Evolutionary conservation across 2,797 vertebrate species (phyloP).

Genomic region (Babyrousa celebensis): DNA sequence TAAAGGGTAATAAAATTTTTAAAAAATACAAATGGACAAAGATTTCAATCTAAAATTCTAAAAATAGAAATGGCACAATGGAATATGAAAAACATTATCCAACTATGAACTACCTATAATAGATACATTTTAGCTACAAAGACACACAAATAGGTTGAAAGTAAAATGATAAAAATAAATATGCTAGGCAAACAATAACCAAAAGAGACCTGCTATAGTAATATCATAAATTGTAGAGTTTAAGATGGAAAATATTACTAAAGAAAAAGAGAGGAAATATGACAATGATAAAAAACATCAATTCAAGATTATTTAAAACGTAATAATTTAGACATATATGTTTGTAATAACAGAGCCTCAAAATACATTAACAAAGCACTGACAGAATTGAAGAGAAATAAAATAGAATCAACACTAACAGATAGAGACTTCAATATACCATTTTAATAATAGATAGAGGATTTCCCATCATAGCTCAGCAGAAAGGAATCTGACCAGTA

Average conservation of each 20-base stretch:
- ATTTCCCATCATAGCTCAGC: no score
- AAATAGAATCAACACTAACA: neutral
- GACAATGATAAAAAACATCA: neutral
- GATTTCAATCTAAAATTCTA: neutral
- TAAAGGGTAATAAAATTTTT: no score
- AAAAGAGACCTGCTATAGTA: neutral
- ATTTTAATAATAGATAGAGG: neutral
- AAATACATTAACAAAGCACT: neutral
- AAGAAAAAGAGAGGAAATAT: neutral
- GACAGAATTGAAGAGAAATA: neutral
- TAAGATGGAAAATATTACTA: neutral
- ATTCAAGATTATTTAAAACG: neutral
- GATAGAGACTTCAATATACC: neutral
- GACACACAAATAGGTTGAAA: neutral
- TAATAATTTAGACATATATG: neutral
- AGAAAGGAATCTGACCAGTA: no score
- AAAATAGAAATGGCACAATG: neutral
- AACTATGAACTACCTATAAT: neutral
- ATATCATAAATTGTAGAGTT: neutral
- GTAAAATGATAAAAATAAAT: neutral
- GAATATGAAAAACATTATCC: neutral
- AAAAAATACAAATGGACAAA: neutral
- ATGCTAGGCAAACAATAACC: neutral
- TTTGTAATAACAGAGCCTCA: neutral
- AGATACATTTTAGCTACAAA: neutral